Evolutionary conservation across 2,797 vertebrate genomes (phyloP), one percentile per base, ranked within the genome.

Genomic region (Pseudomugil tenellus): DNA sequence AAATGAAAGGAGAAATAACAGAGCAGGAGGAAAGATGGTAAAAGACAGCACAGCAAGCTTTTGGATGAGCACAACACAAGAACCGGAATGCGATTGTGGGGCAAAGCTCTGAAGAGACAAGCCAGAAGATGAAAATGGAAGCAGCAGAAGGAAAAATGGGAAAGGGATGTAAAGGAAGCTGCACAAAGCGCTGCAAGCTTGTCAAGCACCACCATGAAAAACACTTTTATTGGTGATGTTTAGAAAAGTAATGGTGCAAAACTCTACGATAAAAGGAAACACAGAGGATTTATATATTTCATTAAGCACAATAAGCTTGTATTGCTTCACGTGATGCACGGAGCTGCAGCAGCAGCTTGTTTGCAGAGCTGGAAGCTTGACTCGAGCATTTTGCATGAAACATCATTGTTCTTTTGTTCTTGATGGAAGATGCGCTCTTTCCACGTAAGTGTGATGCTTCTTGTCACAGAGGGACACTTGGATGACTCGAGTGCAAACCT

Each of bases 1-100:
- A 21, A 75, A 83, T 68, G 55, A 64, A 70, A 81, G n/a, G 71
- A 19, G 48, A 55, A 63, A 82, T 70, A 80, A 70, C 49, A 64
- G n/a, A 56, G 72, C 35, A 12, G 46, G 43, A 31, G 34, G 48
- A 64, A 73, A 35, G 73, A 75, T 58, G 65, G 63, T 67, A 62
- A 76, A 63, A 64, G 70, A 62, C 23, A 19, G 67, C n/a, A 53
- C 19, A 29, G 63, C 57, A 58, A 59, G 28, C 17, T 25, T 54
- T 81, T 32, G 54, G 68, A 81, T 68, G 58, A 71, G 23, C 46
- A 3, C 6, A 72, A 63, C 32, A 58, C 71, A 70, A 58, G 63
- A 51, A 49, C 59, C 70, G 31, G 11, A 67, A 71, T 13, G 53
- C 39, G 67, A 67, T 67, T 63, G 28, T 14, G 48, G 46, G 63